Conservation (phyloP, 2,797 vertebrate species). For the Sebastolobus alascanus region DNA sequence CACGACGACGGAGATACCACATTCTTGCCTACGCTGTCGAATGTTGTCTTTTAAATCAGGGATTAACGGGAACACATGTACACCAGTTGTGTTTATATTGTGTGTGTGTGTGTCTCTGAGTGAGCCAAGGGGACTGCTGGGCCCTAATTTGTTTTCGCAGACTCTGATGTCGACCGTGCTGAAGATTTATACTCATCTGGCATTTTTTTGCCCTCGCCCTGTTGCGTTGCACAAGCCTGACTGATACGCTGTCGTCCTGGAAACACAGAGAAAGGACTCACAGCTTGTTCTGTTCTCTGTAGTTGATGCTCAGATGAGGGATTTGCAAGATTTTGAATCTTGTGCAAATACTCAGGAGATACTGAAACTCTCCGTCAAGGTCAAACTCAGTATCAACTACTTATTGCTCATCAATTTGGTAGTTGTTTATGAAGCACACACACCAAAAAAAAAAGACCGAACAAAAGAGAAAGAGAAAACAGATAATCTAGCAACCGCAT, state of each 20-base stretch:
- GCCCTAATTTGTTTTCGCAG: conserved; percentile 71
- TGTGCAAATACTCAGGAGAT: conserved; percentile 1
- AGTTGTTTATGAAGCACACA: neutral
- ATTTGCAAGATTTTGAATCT: conserved; percentile 18
- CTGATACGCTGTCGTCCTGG: conserved; percentile 39
- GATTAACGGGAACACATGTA: conserved; percentile 75
- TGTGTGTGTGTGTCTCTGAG: conserved; percentile 36
- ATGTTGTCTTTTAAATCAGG: conserved; percentile 75
- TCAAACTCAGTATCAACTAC: conserved; percentile 1
- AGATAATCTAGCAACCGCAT: conserved; percentile 59
- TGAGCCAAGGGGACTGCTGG: conserved; percentile 50
- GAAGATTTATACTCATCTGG: conserved; percentile 66
- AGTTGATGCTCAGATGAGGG: conserved; percentile 14
- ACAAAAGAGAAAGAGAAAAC: conserved; percentile 52
- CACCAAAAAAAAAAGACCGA: neutral
- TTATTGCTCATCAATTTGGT: neutral
- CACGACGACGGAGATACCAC: conserved; percentile 39
- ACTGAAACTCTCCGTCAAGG: neutral
- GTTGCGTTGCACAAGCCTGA: conserved; percentile 54
- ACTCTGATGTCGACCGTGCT: conserved; percentile 47
- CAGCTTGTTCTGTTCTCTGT: conserved; percentile 12
- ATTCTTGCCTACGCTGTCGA: conserved; percentile 46
- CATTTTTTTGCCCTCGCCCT: conserved; percentile 44
- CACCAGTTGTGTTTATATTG: conserved; percentile 68
- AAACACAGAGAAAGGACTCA: conserved; percentile 27